phyloP scores from a whole-genome alignment of 2,888 invertebrate species.

The Caenorhabditis sp. region DNA sequence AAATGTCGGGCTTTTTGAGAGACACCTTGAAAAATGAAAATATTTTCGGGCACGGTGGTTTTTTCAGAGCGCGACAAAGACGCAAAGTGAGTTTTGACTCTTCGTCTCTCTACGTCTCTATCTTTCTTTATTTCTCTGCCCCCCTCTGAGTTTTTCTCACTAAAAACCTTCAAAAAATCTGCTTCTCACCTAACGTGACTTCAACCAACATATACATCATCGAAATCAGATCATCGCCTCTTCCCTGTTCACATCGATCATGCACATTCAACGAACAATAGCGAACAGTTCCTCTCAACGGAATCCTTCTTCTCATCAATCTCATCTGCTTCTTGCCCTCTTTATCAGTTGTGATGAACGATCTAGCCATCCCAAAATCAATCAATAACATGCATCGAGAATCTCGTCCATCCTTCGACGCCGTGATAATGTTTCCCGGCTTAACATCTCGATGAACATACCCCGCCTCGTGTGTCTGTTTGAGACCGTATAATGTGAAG shows the following conservation, averaged over 20 bases:
- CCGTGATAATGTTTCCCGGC: slow-evolving; percentile 38
- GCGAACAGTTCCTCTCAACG: slow-evolving; percentile 32
- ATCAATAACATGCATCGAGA: slow-evolving; percentile 24
- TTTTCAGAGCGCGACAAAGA: no score
- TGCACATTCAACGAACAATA: slow-evolving; percentile 43
- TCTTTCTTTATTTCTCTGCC: no score
- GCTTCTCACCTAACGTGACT: slow-evolving; percentile 13
- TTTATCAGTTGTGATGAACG: slow-evolving; percentile 20
- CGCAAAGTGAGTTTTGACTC: no score
- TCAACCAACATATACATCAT: slow-evolving; percentile 34
- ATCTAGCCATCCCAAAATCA: slow-evolving; percentile 43
- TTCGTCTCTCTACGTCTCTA: no score
- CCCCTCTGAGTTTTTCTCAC: no score
- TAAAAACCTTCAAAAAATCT: no score
- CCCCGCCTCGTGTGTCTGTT: slow-evolving; percentile 32
- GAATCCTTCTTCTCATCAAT: slow-evolving; percentile 24
- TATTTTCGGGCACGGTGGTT: no score
- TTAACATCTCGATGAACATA: slow-evolving; percentile 40
- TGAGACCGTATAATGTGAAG: slow-evolving; percentile 35
- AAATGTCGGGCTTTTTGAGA: no score
- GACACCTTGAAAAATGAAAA: no score
- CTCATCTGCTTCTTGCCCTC: slow-evolving; percentile 26
- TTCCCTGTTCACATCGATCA: slow-evolving; percentile 29
- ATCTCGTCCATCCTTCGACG: slow-evolving; percentile 14
- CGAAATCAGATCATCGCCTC: slow-evolving; percentile 30